Evolutionary conservation across 2,888 invertebrate genomes (phyloP), one percentile per base, ranked within the genome.

Genomic region (Erebia palarica): DNA sequence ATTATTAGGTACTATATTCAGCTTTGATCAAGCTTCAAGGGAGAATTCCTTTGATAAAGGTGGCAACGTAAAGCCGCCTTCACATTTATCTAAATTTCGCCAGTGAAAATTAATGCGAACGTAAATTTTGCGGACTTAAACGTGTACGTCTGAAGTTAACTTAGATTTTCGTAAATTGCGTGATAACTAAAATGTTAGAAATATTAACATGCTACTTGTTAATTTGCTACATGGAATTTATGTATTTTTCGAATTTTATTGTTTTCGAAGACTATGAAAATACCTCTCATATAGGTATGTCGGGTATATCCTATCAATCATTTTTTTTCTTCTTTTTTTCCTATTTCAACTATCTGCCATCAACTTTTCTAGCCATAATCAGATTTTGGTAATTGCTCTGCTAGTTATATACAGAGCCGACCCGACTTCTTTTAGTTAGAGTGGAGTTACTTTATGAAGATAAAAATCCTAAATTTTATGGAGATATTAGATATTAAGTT

Each of bases 61-160:
- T 59, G 69, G 51, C 51, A 36, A 58, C 63, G 60, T 66, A 73
- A 75, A 70, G 70, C 71, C 63, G 49, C 16, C 69, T 51, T 53
- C 70, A 73, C 74, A 75, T 75, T 73, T 71, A 75, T 75, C 70
- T 73, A 73, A 69, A 73, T 75, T 74, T 73, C 70, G 66, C 66
- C 61, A 53, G 66, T 59, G 64, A 65, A 73, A 73, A 71, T 73
- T 70, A 73, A 71, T 75, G 74, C 57, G 70, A 64, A 66, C 70
- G 73, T 70, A 72, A 73, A 73, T 71, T 73, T 70, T 21, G 42
- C 27, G 68, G 73, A 68, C 65, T 73, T 73, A 73, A 49, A 73
- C 59, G 36, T 49, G 59, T 67, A 65, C 60, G 51, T 36, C 61
- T 65, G 59, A 68, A 73, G 58, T 65, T 73, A 67, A 68, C 70